Evolutionary conservation across 2,797 vertebrate genomes (phyloP), one percentile per base, ranked within the genome.

Genomic region (Naso thynnoides): DNA sequence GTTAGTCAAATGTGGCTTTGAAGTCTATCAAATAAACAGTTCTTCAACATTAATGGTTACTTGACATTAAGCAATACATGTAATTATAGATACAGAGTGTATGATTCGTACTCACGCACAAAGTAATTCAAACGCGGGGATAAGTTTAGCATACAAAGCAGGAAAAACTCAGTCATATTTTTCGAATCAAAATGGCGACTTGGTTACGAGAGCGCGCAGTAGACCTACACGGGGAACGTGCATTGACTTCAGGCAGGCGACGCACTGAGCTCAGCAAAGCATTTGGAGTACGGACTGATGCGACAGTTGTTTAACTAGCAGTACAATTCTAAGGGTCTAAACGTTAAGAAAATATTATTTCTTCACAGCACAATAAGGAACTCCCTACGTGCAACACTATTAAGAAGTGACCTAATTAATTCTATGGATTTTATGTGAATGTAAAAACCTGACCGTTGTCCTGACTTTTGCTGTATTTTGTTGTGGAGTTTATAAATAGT

Each of bases 141-240:
- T 86, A 90, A 85, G 83, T 91, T 89, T 90, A 93, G 89, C 92
- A 88, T 76, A 85, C 85, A 88, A 91, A 89, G 87, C 89, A 92
- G 92, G 90, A 89, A 92, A 94, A 94, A 94, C 92, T 89, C 91
- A 88, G 84, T 94, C 92, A 93, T 94, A 93, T 94, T 93, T 94
- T 94, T 94, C 90, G 85, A 93, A 92, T 94, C 94, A 95, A 95
- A 95, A 95, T 95, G 95, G 95, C 95, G 95, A 92, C 89, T 88
- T 81, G 81, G 82, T 62, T 54, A 64, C 91, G 90, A 57, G 92
- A 80, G 84, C 93, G 93, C 92, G 92, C 93, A 85, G 44, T 3
- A 36, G 78, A 78, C 16, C 67, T 24, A 15, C 66, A 45, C 56
- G 54, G 76, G 71, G 71, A 10, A 68, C 89, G 91, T 19, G 89